phyloP scores from a whole-genome alignment of 1,140 invertebrate species.

The Mya arenaria region DNA sequence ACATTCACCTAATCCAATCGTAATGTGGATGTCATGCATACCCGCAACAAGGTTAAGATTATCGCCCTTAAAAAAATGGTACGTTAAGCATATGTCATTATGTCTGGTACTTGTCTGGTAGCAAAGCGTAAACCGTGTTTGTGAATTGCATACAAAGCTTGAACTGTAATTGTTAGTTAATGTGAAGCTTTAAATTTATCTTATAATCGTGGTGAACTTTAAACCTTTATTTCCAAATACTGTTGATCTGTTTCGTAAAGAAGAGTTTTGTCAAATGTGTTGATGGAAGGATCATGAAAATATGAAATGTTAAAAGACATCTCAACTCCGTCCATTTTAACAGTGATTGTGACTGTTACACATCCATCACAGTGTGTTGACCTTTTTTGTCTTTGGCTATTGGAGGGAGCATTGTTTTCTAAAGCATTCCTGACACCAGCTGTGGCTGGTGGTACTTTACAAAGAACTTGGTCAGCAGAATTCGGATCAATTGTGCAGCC shows the following conservation, averaged over 20 bases:
- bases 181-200: background rate
- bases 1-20: conserved; percentile 1
- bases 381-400: too few species aligned
- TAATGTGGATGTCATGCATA: background rate
- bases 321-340: too few species aligned
- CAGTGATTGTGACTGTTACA: too few species aligned
- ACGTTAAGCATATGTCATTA: background rate
- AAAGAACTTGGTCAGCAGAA: too few species aligned
- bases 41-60: conserved; percentile 3
- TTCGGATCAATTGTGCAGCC: too few species aligned
- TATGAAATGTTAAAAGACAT: background rate
- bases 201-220: background rate
- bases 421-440: too few species aligned
- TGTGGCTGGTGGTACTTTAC: too few species aligned
- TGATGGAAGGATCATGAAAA: background rate
- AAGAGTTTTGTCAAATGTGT: background rate
- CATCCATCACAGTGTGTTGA: too few species aligned
- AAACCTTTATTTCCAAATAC: background rate
- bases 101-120: background rate
- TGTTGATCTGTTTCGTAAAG: background rate
- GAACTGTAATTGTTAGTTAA: background rate
- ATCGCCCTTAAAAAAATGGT: background rate
- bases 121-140: background rate
- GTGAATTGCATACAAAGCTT: background rate
- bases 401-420: too few species aligned